phyloP scores from a whole-genome alignment of 2,113 vertebrate genomes.

The Empidonax alnorum region DNA sequence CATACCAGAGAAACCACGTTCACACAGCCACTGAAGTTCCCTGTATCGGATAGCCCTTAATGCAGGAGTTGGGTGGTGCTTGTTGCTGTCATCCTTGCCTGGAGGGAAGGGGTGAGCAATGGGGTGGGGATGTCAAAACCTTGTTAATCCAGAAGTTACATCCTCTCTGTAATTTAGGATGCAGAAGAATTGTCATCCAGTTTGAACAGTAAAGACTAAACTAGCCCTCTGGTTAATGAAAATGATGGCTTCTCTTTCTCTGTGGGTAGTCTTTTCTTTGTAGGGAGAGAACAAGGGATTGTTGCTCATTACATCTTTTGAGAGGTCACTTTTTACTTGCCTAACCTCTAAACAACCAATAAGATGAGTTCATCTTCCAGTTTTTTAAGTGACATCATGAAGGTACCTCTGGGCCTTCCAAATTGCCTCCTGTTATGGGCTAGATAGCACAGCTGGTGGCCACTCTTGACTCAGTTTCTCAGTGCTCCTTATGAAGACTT shows the following conservation, averaged over 20 bases:
- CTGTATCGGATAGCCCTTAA: background rate
- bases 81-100: slow-evolving; percentile 29
- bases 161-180: slow-evolving; percentile 22
- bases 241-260: background rate
- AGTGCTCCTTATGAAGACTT: background rate
- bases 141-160: slow-evolving; percentile 20
- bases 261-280: background rate
- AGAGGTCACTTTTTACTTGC: background rate
- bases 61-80: slow-evolving; percentile 1
- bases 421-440: background rate
- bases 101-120: slow-evolving; percentile 35
- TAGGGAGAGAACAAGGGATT: background rate
- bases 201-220: background rate
- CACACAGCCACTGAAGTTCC: background rate
- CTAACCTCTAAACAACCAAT: background rate
- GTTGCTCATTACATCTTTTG: background rate
- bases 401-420: background rate
- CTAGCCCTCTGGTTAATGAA: slow-evolving; percentile 1
- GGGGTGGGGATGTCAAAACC: slow-evolving; percentile 35
- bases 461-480: background rate
- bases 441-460: background rate
- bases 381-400: background rate
- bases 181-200: background rate
- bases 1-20: slow-evolving; percentile 56
- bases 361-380: background rate